A percentile compares a stretch with the other conserved stretches of the same genome.
Evolutionary conservation across 1,140 invertebrate genomes (phyloP).

Genomic region (Drosophila nannoptera): DNA sequence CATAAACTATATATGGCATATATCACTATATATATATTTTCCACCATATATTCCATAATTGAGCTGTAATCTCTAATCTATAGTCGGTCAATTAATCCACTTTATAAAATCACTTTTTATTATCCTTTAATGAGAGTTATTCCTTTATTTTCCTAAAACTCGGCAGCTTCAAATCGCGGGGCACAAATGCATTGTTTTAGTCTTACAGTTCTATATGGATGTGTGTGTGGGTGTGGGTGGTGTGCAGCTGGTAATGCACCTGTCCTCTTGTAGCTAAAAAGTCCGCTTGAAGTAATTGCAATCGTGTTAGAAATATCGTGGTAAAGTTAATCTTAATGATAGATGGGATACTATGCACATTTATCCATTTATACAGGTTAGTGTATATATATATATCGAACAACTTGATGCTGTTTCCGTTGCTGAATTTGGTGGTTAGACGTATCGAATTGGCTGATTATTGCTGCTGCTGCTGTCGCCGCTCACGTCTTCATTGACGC

Average conservation of each 20-base stretch:
- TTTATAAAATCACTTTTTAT: too few relatives aligned
- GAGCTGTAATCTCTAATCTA: too few relatives aligned
- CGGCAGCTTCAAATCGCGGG: not conserved
- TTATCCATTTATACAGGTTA: too few relatives aligned
- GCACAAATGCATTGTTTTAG: constrained; percentile 3
- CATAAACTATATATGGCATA: too few relatives aligned
- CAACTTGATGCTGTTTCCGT: not conserved
- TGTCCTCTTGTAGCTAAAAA: not conserved
- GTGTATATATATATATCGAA: too few relatives aligned
- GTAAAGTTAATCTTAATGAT: constrained; percentile 2
- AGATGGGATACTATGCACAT: not conserved
- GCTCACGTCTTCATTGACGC: constrained; percentile 38
- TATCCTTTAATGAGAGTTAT: too few relatives aligned
- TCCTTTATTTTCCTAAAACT: too few relatives aligned
- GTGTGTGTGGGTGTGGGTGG: not conserved
- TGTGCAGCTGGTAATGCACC: not conserved
- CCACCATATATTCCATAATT: too few relatives aligned
- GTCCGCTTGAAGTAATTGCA: not conserved
- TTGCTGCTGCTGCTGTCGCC: too few relatives aligned
- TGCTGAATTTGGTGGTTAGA: not conserved
- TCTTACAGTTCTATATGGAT: not conserved
- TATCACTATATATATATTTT: too few relatives aligned
- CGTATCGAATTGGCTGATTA: too few relatives aligned
- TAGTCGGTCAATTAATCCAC: too few relatives aligned
- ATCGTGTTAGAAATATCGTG: not conserved